These are phyloP conservation scores for Zaprionus lachaisei DNA, from an alignment of 1,140 invertebrate species.

Conservation along the genomic window DNA sequence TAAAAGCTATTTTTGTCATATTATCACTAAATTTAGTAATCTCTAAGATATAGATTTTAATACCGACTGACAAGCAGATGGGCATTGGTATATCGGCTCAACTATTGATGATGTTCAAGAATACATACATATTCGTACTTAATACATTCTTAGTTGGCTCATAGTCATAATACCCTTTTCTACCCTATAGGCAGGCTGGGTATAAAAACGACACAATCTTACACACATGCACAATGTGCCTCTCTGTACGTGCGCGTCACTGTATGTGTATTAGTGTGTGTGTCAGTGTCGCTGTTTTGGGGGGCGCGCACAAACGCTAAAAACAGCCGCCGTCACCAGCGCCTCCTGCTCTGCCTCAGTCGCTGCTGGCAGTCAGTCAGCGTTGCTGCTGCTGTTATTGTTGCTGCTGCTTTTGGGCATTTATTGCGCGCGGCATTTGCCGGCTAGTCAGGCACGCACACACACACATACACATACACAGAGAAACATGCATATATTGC, in stretches of 20 bases:
- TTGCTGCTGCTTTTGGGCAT: slow-evolving; percentile 79
- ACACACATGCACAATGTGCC: slow-evolving; percentile 28
- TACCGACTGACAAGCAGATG: no score
- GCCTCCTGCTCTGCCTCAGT: slow-evolving; percentile 27
- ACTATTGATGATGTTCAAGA: no score
- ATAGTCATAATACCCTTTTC: no score
- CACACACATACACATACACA: slow-evolving; percentile 53
- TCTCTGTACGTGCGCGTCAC: background rate
- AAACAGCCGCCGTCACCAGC: slow-evolving; percentile 71
- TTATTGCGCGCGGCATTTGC: slow-evolving; percentile 75
- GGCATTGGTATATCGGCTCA: no score
- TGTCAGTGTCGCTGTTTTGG: slow-evolving; percentile 47
- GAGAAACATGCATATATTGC: slow-evolving; percentile 8
- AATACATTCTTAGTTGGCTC: no score
- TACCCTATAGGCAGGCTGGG: no score
- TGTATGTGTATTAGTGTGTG: background rate
- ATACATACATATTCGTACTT: no score
- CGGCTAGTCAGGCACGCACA: slow-evolving; percentile 71
- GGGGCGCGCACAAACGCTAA: slow-evolving; percentile 76
- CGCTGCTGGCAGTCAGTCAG: slow-evolving; percentile 50
- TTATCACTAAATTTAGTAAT: no score
- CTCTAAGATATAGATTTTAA: no score
- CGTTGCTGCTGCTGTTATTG: slow-evolving; percentile 59
- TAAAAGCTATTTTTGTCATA: no score
- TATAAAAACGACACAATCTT: background rate